A percentile compares a stretch with the other conserved stretches of the same genome.
Evolutionary conservation across 1,140 invertebrate species (phyloP).

Genomic region (Nymphalis io): DNA sequence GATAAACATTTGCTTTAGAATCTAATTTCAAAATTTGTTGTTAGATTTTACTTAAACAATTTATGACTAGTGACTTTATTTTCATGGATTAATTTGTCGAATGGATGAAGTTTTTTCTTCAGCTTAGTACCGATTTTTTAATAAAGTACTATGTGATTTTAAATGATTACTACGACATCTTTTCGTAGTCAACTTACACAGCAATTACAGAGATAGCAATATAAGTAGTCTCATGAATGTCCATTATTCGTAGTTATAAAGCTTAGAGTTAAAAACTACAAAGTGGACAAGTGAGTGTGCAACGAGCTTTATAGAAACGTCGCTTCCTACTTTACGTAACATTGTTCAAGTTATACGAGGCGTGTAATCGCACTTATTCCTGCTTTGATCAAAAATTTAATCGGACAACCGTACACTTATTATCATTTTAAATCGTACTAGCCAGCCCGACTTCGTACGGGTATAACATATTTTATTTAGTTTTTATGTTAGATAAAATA

Average conservation of each 20-base stretch:
- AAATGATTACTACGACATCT: too few relatives aligned
- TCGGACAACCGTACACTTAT: conserved; percentile 16
- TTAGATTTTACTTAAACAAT: too few relatives aligned
- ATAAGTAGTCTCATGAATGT: background rate
- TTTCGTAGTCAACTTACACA: background rate
- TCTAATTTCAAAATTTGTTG: too few relatives aligned
- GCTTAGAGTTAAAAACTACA: background rate
- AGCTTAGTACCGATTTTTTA: too few relatives aligned
- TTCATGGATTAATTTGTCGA: too few relatives aligned
- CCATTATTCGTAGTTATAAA: background rate
- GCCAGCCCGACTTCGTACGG: too few relatives aligned
- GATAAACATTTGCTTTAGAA: too few relatives aligned
- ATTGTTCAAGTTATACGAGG: conserved; percentile 28
- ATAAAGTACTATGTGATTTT: too few relatives aligned
- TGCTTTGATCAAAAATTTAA: conserved; percentile 26
- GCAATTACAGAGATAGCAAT: background rate
- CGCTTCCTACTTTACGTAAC: conserved; percentile 17
- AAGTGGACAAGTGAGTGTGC: background rate
- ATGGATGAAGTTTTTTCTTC: too few relatives aligned
- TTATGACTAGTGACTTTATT: too few relatives aligned
- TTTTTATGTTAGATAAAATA: too few relatives aligned
- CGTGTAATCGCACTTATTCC: conserved; percentile 30
- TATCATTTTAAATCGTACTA: background rate
- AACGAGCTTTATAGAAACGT: conserved; percentile 13
- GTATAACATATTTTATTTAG: too few relatives aligned